A percentile compares a stretch with the other conserved stretches of the same genome.
Conservation (phyloP, 2,113 vertebrate genomes). For the Scartelaos histophorus region DNA sequence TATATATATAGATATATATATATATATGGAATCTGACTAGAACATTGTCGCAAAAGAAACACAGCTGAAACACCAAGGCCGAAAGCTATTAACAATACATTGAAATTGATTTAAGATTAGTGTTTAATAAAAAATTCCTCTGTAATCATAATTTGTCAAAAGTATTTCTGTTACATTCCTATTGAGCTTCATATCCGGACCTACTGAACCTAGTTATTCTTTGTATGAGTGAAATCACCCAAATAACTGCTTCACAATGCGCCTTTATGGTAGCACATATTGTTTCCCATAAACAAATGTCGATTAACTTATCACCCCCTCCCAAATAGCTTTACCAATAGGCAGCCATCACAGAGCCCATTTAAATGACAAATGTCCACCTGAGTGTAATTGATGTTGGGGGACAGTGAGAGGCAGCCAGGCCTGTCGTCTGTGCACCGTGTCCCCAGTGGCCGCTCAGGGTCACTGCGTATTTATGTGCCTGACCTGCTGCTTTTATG, state of each 20-base stretch:
- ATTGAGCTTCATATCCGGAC: too few relatives aligned
- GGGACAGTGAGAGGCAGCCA: conserved; percentile 20
- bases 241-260: conserved; percentile 21
- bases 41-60: too few relatives aligned
- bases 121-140: too few relatives aligned
- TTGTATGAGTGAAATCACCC: neutral
- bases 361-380: conserved; percentile 50
- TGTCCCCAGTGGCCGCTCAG: conserved; percentile 26
- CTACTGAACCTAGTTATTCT: too few relatives aligned
- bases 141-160: too few relatives aligned
- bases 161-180: too few relatives aligned
- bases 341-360: conserved; percentile 24
- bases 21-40: too few relatives aligned
- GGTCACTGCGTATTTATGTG: conserved; percentile 55
- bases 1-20: too few relatives aligned
- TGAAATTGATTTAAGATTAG: too few relatives aligned
- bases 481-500: conserved; percentile 48
- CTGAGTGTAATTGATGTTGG: conserved; percentile 38
- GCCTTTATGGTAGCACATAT: conserved; percentile 18
- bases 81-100: too few relatives aligned
- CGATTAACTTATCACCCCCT: conserved; percentile 42
- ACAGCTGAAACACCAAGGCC: too few relatives aligned
- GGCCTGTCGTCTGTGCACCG: conserved; percentile 26
- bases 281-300: conserved; percentile 37
- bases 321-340: conserved; percentile 45